Evolutionary conservation across 2,797 vertebrate species (phyloP), one percentile per base, ranked within the genome.

Genomic region (Sternotherus odoratus): DNA sequence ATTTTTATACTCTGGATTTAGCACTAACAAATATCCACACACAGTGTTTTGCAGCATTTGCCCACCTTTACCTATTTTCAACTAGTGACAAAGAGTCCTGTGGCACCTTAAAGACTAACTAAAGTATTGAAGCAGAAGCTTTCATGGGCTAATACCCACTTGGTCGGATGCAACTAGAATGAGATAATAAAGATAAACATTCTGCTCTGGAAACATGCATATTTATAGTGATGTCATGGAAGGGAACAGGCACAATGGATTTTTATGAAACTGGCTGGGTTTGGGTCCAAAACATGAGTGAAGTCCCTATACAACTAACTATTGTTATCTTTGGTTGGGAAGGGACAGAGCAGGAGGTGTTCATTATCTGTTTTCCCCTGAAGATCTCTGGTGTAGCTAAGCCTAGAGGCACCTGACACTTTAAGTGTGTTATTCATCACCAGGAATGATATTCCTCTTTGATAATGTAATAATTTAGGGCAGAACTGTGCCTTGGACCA

Each of bases 281-380:
- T 79, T 79, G 46, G 21, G 13, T 43, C 21, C 36, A 26, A 36
- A 84, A 15, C 33, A 4, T 5, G 48, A 51, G 30, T 66, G 12
- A 3, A 88, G 90, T 82, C 9, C 82, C 26, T 82, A 88, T 74
- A 79, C 86, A 89, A 56, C 39, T 57, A 89, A 56, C 39, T 57
- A 51, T 66, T 77, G 26, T 1, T 81, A 19, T 79, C 88, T 12
- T 33, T 74, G 13, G 6, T 12, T 48, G 36, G 57, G 84, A 94
- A 80, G n/a, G 36, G 7, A 77, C 11, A 69, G 7, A 79, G 77
- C 77, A 82, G 16, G 2, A 91, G 30, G 82, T 17, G 30, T 74
- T 83, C 46, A 23, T 77, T 77, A 77, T 43, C 78, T 87, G 63
- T 8, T n/a, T 77, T 23, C 13, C 72, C 82, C 63, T 69, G 63